Base-by-base conservation (phyloP, 2,888 invertebrate species). In the Heliothis peltigera region DNA sequence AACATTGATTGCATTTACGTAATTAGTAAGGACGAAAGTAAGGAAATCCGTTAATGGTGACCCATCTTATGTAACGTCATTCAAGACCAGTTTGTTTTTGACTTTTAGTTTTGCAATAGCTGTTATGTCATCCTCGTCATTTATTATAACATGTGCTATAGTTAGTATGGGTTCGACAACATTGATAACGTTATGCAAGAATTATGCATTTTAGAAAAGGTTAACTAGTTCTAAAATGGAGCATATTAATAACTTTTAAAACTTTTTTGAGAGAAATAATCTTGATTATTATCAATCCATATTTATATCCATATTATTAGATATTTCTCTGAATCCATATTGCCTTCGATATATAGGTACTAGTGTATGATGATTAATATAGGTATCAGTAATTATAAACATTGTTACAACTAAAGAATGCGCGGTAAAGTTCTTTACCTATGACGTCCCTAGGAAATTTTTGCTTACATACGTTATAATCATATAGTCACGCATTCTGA, bases 11-110 rank as follows among this genome's bases (percentile, higher is more conserved):
- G 22, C 47, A 42, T 69, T 79, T 75, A 74, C 62, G 60, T 70
- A 83, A 81, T 67, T 62, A 55, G 58, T 49, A 75, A 79, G 77
- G 79, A 68, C 72, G 79, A 81, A 66, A 73, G 77, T 69, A 79
- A 90, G 92, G 90, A 92, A 92, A 91, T 92, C 90, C 90, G 91
- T 87, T 81, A 83, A 66, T 74, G 79, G 68, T 79, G 84, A 81
- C 79, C 79, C 70, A 73, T 77, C 81, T 89, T 89, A 89, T 84
- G 84, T 85, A 89, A 72, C 66, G 58, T 64, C 55, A 49, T 46
- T 64, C 64, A 66, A 68, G 51, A 62, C 75, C 71, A 79, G 70
- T 83, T 82, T 75, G 79, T 70, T 64, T 79, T 73, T 73, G 65
- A 56, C 52, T 42, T 64, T 72, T 74, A 68, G 70, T 83, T 84